These are phyloP conservation scores for Cheiracanthium punctorium DNA, from an alignment of 2,888 invertebrate genomes.

Conservation along the genomic window DNA sequence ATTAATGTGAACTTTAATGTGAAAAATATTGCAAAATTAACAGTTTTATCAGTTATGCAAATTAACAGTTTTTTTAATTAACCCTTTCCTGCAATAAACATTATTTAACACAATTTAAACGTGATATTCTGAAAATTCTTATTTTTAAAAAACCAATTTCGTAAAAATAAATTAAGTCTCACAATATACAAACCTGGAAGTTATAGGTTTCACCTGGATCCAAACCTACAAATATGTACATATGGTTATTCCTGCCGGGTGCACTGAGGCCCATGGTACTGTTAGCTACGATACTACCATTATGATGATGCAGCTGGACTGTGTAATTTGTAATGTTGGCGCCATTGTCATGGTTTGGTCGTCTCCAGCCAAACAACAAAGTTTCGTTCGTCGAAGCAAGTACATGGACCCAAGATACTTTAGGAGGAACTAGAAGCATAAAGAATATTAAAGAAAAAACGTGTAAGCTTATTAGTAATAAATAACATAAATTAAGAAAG, in stretches of 20 bases:
- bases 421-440: slow-evolving; percentile 71
- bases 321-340: slow-evolving; percentile 72
- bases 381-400: slow-evolving; percentile 73
- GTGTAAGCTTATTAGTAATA: too few relatives aligned
- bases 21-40: too few relatives aligned
- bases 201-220: slow-evolving; percentile 87
- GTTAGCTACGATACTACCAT: slow-evolving; percentile 59
- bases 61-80: too few relatives aligned
- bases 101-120: too few relatives aligned
- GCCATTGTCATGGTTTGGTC: slow-evolving; percentile 72
- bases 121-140: too few relatives aligned
- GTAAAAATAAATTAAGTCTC: too few relatives aligned
- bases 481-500: too few relatives aligned
- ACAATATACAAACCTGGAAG: slow-evolving; percentile 82
- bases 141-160: too few relatives aligned
- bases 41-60: too few relatives aligned
- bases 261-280: slow-evolving; percentile 69
- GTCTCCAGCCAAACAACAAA: slow-evolving; percentile 72
- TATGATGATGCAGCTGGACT: slow-evolving; percentile 65
- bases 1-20: too few relatives aligned
- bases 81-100: too few relatives aligned
- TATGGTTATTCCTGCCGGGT: slow-evolving; percentile 71
- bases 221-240: slow-evolving; percentile 87
- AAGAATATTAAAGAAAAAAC: too few relatives aligned
- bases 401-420: slow-evolving; percentile 72